Evolutionary conservation across 2,797 vertebrate genomes (phyloP), one percentile per base, ranked within the genome.

Genomic region (Spizella passerina): DNA sequence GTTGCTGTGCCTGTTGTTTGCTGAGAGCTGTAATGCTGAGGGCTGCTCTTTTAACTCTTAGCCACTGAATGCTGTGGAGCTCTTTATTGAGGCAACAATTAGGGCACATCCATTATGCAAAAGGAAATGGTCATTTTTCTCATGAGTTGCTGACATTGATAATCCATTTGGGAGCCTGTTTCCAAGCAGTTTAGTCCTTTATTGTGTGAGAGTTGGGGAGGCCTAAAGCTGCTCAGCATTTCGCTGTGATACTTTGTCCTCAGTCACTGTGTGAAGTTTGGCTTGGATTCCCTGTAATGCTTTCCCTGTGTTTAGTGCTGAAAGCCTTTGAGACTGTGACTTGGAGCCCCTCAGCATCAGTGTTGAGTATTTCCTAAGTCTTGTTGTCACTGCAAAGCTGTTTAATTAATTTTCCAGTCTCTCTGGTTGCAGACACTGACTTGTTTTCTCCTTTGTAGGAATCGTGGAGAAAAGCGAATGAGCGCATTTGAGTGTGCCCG

Each of bases 401-500:
- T 30, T 36, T 20, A 57, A 43, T 70, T 65, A 3, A 3, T 53
- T 73, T 80, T 60, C 30, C 10, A 18, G 23, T 57, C 38, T 64
- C 4, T 3, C 5, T 32, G 32, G 9, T 14, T 80, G 46, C 36
- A 72, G 21, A 84, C 78, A 3, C 26, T 20, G 12, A 80, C 59
- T 78, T 78, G 15, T 34, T 68, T 43, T 79, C 53, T 96, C 38
- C 34, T 82, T 93, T 92, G 52, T 92, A 99, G 99, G 96, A 99
- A 98, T 97, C 99, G 99, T 36, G 99, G 99, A 7, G 99, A 99
- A 97, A 98, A 97, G 79, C 98, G 97, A 94, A 99, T 99, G 99
- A 99, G 98, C 10, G 99, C 99, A 19, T 98, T 99, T 50, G 99
- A 99, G 90, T 99, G 99, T 87, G 94, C 99, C 94, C 98, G 97